These are phyloP conservation scores for Zoroaster sp. DNA, from an alignment of 53 echinoderm and acorn worm genomes.

Conservation along the genomic window DNA sequence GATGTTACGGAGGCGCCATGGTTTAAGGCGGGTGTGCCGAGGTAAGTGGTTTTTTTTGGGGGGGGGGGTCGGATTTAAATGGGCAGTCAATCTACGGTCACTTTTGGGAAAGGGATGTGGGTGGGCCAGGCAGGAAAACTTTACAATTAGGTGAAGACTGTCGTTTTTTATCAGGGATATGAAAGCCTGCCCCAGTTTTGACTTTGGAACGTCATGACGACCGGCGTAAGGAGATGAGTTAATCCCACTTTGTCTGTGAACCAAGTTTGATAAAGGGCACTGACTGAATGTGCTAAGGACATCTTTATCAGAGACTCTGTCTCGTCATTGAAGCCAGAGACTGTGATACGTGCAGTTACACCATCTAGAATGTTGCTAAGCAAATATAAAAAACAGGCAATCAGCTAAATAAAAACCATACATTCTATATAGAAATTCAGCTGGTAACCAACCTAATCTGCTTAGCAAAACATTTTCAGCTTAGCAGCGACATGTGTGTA, in stretches of 20 bases:
- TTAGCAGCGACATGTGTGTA: too few species aligned
- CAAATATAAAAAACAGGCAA: too few species aligned
- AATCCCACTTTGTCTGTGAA: neutral
- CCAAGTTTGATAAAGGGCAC: neutral
- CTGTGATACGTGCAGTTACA: too few species aligned
- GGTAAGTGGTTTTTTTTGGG: constrained; percentile 44
- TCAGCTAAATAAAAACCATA: too few species aligned
- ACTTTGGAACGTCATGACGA: neutral
- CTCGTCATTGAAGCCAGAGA: neutral
- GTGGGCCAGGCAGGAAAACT: neutral
- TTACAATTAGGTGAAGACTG: neutral
- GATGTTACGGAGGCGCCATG: constrained; percentile 78
- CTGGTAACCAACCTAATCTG: too few species aligned
- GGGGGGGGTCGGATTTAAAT: neutral
- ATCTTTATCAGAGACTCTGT: neutral
- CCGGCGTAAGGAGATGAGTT: neutral
- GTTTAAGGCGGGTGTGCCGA: constrained; percentile 99
- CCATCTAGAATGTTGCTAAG: too few species aligned
- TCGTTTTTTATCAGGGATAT: neutral
- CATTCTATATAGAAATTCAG: too few species aligned
- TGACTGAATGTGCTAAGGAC: neutral
- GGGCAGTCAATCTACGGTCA: neutral
- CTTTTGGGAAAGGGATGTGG: neutral
- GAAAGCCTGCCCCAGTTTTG: neutral
- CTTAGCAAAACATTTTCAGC: too few species aligned